Base-by-base conservation (phyloP, 2,113 vertebrate genomes). In the Pseudonaja textilis region DNA sequence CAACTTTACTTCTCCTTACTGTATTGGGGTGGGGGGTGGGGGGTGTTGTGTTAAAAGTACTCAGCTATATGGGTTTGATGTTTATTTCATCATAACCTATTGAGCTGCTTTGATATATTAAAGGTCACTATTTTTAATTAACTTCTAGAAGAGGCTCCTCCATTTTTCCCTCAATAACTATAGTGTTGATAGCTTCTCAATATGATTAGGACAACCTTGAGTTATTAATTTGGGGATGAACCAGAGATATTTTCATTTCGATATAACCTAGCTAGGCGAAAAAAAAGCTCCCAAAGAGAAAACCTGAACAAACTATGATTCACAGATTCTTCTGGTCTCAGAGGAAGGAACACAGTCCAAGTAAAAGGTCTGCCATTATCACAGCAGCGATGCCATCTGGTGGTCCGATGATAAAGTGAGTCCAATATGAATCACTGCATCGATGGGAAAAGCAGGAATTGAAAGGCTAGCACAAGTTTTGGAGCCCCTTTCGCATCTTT, bases 311-410 rank as follows among this genome's bases (percentile, higher is more conserved):
- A 52, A 12, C 4, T 25, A 59, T 20, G 25, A 92, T 59, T 47
- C 81, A 90, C 61, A 92, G 22, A 87, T 42, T 88, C 88, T 90
- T 61, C 61, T 90, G 20, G 45, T 85, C 92, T 55, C 47, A 42
- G 25, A 59, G 54, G 88, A 89, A 88, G 52, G 47, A 85, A 92
- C 20, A 89, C 26, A 85, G 59, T 64, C 39, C 56, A 87, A 87
- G 54, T 86, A 56, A 56, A 89, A 85, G 14, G 56, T 39, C 4
- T 1, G 18, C 59, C 12, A 64, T n/a, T 42, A 88, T 85, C 0
- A 61, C 56, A 69, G 88, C 89, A 93, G 25, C 85, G 93, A 55
- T 94, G 95, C 96, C 97, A 97, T 93, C 96, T 92, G 69, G 96
- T 95, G 97, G 96, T 94, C 91, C 55, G 57, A 39, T 26, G 52